Conservation (phyloP, 2,797 vertebrate genomes). For the Xenopus petersii region DNA sequence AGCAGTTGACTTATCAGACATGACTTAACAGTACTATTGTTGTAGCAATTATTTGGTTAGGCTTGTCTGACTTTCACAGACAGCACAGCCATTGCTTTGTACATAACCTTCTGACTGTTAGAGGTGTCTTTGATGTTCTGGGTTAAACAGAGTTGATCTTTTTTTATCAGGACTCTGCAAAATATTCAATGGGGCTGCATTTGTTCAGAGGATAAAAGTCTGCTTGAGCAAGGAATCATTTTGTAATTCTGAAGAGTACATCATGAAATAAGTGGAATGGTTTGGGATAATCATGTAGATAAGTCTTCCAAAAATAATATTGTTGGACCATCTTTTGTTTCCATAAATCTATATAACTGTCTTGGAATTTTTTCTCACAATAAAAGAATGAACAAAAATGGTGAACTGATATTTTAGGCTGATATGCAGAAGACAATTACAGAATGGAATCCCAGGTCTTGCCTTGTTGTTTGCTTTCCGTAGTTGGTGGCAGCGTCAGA, state of each 20-base stretch:
- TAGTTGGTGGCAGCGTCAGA: too few relatives aligned
- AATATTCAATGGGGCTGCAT: background rate
- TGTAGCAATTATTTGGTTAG: slow-evolving; percentile 33
- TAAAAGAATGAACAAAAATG: too few relatives aligned
- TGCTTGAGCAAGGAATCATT: background rate
- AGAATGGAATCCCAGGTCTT: too few relatives aligned
- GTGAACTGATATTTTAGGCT: too few relatives aligned
- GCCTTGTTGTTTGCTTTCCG: too few relatives aligned
- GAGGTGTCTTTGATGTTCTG: slow-evolving; percentile 18
- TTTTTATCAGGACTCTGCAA: background rate
- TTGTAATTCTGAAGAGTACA: background rate
- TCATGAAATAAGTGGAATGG: background rate
- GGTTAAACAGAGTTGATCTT: slow-evolving; percentile 10
- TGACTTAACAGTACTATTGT: background rate
- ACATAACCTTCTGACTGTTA: slow-evolving; percentile 22
- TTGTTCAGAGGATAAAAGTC: background rate
- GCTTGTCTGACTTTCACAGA: slow-evolving; percentile 25
- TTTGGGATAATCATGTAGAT: background rate
- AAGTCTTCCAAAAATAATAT: background rate
- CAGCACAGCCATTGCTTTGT: background rate
- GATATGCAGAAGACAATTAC: too few relatives aligned
- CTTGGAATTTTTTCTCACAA: too few relatives aligned
- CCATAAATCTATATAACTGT: too few relatives aligned
- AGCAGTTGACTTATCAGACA: background rate
- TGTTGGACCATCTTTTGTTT: too few relatives aligned